These are phyloP conservation scores for Leptinotarsa undecemlineata DNA, from an alignment of 1,140 invertebrate genomes.

Conservation along the genomic window DNA sequence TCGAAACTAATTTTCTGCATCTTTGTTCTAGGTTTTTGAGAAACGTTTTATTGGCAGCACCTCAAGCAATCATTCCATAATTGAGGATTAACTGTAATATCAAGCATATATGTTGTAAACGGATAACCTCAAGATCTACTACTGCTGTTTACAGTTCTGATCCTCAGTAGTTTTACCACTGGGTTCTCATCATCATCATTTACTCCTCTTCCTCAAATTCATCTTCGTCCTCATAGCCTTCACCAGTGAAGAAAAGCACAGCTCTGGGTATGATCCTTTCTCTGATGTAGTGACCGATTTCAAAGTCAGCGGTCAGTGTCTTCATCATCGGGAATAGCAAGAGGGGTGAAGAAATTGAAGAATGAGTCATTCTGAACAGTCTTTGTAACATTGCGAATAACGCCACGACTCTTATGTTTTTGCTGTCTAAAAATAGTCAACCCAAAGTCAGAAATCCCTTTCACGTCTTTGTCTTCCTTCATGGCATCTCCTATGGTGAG, in stretches of 20 bases:
- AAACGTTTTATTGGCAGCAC: too few relatives aligned
- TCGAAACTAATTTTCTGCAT: too few relatives aligned
- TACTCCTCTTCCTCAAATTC: slow-evolving; percentile 68
- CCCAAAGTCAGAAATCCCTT: slow-evolving; percentile 97
- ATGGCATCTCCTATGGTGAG: slow-evolving; percentile 35
- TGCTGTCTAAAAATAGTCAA: slow-evolving; percentile 96
- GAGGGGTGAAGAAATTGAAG: slow-evolving; percentile 98
- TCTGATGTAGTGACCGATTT: slow-evolving; percentile 97
- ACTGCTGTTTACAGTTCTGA: slow-evolving; percentile 51
- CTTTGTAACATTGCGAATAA: slow-evolving; percentile 88
- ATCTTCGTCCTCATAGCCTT: slow-evolving; percentile 78
- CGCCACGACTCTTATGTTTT: slow-evolving; percentile 94
- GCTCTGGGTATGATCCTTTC: slow-evolving; percentile 91
- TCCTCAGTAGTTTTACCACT: slow-evolving; percentile 31
- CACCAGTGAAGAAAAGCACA: slow-evolving; percentile 91
- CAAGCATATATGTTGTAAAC: slow-evolving; percentile 9
- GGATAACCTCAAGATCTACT: slow-evolving; percentile 4
- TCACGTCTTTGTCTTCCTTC: slow-evolving; percentile 61
- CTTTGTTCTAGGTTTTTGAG: too few relatives aligned
- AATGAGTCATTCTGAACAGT: slow-evolving; percentile 93
- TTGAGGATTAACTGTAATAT: not conserved
- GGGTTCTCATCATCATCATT: slow-evolving; percentile 54
- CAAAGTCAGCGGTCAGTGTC: slow-evolving; percentile 90
- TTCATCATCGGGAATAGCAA: slow-evolving; percentile 71
- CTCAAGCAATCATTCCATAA: too few relatives aligned